Conservation (phyloP, 2,888 invertebrate species). For the Molanna angustata region DNA sequence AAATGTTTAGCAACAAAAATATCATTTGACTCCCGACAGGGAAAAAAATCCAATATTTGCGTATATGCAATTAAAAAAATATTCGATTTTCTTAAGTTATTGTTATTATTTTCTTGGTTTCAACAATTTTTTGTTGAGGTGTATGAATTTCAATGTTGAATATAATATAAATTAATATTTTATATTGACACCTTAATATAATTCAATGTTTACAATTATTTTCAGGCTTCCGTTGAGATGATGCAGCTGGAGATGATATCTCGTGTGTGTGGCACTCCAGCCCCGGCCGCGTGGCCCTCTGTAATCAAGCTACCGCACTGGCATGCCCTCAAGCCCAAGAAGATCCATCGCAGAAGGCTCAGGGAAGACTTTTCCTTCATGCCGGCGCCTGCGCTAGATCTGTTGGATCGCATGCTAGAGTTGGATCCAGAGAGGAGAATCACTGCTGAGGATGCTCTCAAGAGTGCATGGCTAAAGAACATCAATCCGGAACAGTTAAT, state of each 20-base stretch:
- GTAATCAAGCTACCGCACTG: constrained; percentile 92
- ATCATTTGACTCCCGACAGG: too few species aligned
- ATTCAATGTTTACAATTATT: constrained; percentile 1
- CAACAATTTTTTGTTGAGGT: too few species aligned
- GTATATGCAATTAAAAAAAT: too few species aligned
- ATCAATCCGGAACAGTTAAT: constrained; percentile 88
- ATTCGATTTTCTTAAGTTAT: too few species aligned
- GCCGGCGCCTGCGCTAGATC: constrained; percentile 82
- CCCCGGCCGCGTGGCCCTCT: constrained; percentile 95
- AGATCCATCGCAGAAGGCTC: constrained; percentile 81
- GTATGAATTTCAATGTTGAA: too few species aligned
- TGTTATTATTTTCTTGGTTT: too few species aligned
- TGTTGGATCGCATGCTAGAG: constrained; percentile 94
- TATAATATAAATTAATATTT: neutral
- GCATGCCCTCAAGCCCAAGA: constrained; percentile 88
- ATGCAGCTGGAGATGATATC: constrained; percentile 94
- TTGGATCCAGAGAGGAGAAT: constrained; percentile 92
- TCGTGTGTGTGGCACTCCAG: constrained; percentile 90
- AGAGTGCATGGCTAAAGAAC: constrained; percentile 88
- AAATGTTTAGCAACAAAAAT: too few species aligned
- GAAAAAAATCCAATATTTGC: too few species aligned
- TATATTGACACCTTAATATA: neutral
- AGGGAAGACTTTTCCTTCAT: constrained; percentile 92
- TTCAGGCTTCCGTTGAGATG: constrained; percentile 86
- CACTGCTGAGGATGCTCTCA: constrained; percentile 90